Percentiles rank a stretch among this genome's conserved stretches.
phyloP scores from a whole-genome alignment of 1,140 invertebrate genomes.

The Macrobrachium nipponense region DNA sequence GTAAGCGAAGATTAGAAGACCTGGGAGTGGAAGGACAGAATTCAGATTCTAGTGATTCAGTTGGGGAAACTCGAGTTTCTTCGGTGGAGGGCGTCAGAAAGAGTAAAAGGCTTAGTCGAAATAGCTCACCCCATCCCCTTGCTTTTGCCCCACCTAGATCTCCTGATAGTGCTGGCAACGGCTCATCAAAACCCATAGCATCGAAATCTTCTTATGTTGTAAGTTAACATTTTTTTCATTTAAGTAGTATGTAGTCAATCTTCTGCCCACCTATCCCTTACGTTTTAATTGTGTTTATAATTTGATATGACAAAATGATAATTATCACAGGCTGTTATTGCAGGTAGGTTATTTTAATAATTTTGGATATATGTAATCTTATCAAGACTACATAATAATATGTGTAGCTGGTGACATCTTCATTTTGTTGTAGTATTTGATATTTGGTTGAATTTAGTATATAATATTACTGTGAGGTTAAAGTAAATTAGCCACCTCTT shows the following conservation, averaged over 20 bases:
- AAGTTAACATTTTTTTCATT: background rate
- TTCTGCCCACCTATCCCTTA: background rate
- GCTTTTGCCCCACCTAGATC: constrained; percentile 41
- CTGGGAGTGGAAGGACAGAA: constrained; percentile 44
- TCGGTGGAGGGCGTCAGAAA: constrained; percentile 49
- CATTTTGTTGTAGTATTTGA: too few species aligned
- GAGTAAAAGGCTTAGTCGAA: constrained; percentile 55
- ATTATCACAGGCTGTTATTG: background rate
- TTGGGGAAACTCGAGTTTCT: constrained; percentile 32
- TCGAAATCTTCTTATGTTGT: constrained; percentile 49
- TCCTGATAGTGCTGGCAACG: constrained; percentile 33
- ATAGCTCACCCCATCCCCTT: constrained; percentile 41
- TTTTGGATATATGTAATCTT: too few species aligned
- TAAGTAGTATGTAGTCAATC: background rate
- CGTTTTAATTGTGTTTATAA: background rate
- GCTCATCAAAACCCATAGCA: constrained; percentile 37
- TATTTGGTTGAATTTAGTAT: too few species aligned
- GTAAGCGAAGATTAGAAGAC: constrained; percentile 39
- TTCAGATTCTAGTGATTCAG: constrained; percentile 50
- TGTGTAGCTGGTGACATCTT: too few species aligned
- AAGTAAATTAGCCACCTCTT: too few species aligned
- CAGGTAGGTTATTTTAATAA: background rate
- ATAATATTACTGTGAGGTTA: too few species aligned
- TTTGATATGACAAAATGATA: too few species aligned
- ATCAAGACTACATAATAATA: too few species aligned